Conservation (phyloP, 1,140 invertebrate genomes). For the Drosophila pectinifera region DNA sequence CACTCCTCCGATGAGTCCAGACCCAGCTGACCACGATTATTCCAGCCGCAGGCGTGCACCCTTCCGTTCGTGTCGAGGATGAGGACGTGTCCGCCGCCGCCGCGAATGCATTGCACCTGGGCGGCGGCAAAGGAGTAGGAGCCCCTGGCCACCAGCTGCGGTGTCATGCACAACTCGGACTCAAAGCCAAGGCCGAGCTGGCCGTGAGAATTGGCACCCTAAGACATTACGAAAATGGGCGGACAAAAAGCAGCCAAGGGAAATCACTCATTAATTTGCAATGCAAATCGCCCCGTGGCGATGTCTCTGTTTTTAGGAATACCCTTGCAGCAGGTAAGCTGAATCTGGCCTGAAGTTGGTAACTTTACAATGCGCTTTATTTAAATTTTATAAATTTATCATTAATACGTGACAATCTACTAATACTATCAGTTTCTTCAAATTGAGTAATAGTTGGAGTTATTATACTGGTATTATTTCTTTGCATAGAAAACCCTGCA, state of each 20-base stretch:
- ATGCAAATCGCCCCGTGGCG: constrained; percentile 54
- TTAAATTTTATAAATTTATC: too few relatives aligned
- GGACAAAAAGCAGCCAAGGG: constrained; percentile 44
- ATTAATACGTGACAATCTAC: too few relatives aligned
- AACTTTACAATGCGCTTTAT: too few relatives aligned
- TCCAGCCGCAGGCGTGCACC: constrained; percentile 94
- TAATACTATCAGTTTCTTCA: too few relatives aligned
- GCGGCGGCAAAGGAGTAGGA: constrained; percentile 85
- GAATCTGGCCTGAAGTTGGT: rapidly evolving
- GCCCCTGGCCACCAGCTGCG: constrained; percentile 86
- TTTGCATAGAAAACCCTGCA: too few relatives aligned
- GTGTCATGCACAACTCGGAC: constrained; percentile 89
- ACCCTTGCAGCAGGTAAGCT: neutral
- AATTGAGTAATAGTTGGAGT: too few relatives aligned
- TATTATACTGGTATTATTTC: too few relatives aligned
- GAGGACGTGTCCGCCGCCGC: constrained; percentile 91
- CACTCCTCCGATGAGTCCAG: constrained; percentile 80
- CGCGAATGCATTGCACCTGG: constrained; percentile 88
- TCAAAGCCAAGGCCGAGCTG: constrained; percentile 90
- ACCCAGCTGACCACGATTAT: constrained; percentile 92
- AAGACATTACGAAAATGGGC: constrained; percentile 38
- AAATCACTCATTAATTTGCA: constrained; percentile 81
- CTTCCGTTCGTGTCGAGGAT: constrained; percentile 88
- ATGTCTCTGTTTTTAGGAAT: constrained; percentile 30
- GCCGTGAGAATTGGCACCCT: constrained; percentile 95